Base-by-base conservation (phyloP, 2,888 invertebrate genomes). In the Andrena hattorfiana region DNA sequence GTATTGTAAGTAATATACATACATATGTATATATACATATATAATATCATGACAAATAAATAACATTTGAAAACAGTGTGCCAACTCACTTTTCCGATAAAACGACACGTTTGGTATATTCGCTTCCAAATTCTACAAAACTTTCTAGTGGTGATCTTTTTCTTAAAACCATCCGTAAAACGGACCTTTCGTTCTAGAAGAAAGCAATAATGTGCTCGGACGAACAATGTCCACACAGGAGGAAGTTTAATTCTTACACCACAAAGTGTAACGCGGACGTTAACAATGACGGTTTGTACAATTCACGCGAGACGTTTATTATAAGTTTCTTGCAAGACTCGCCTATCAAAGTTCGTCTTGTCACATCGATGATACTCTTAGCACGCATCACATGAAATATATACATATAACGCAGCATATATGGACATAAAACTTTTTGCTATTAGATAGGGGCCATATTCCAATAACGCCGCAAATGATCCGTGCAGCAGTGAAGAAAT, bases 401-500 rank as follows among this genome's bases (percentile, higher is more conserved):
- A 7, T 8, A 32, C 32, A 32, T 32, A 32, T 32, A 32, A 7
- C 32, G 7, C 7, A 32, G 32, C 32, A 7, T 32, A 32, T 32
- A n/a, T n/a, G n/a, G n/a, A n/a, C n/a, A n/a, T n/a, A n/a, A n/a
- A n/a, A n/a, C n/a, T n/a, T n/a, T n/a, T n/a, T n/a, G n/a, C n/a
- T n/a, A 68, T 66, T 74, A 76, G 79, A 32, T 30, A 56, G n/a
- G n/a, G 7, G 30, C 48, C 60, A 64, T 32, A 77, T 89, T 48
- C 78, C 85, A 13, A 67, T 93, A 78, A 91, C 91, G 4, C 86
- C 90, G 13, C 87, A 87, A 35, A 90, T 92, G 91, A 72, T 93
- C 59, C 86, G 89, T 10, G 63, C 71, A 20, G 89, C 91, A 0
- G 84, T 93, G 5, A 87, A 89, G 79, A 89, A 85, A 63, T 76